Base-by-base conservation (phyloP, 2,113 vertebrate genomes). In the Lophura nycthemera region DNA sequence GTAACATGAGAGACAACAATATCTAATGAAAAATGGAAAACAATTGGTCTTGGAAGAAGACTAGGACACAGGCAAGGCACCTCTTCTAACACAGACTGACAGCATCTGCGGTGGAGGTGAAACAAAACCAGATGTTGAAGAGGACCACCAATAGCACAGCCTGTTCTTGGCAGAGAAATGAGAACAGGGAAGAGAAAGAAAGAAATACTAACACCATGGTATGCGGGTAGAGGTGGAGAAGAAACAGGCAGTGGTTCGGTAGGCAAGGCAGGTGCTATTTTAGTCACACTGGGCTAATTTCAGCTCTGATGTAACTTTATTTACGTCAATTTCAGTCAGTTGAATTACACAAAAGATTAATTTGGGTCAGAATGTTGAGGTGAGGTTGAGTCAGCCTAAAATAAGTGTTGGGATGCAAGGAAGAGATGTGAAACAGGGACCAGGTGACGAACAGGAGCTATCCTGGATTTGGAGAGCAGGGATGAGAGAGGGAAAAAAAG, bases 221-320 rank as follows among this genome's bases (percentile, higher is more conserved):
- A 79, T 45, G 75, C 85, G 87, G 89, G 95, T 89, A 84, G 89
- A 93, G 83, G 60, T 83, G 86, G 63, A 61, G 82, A 93, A 93
- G 36, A 89, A 45, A 80, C 29, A 89, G 70, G 81, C 50, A 70
- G 64, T 87, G 71, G 59, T 71, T 94, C 0, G 0, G 48, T 87
- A 87, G 87, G 94, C 92, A 92, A 95, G 74, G 74, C 89, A 93
- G 92, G 59, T 93, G 87, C 89, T 96, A 96, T 96, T 96, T 96
- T 95, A 94, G 91, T 94, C 94, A 83, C 78, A 18, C 82, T 85
- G 45, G 83, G 87, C 88, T 96, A 96, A 96, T 96, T 96, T 96
- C 75, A 89, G 91, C 82, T 92, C 95, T 95, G 87, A 94, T 93
- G 91, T 92, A 96, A 96, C 72, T 94, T 63, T 73, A 92, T 83